These are phyloP conservation scores for Ligdia adustata DNA, from an alignment of 2,888 invertebrate species.

Conservation along the genomic window DNA sequence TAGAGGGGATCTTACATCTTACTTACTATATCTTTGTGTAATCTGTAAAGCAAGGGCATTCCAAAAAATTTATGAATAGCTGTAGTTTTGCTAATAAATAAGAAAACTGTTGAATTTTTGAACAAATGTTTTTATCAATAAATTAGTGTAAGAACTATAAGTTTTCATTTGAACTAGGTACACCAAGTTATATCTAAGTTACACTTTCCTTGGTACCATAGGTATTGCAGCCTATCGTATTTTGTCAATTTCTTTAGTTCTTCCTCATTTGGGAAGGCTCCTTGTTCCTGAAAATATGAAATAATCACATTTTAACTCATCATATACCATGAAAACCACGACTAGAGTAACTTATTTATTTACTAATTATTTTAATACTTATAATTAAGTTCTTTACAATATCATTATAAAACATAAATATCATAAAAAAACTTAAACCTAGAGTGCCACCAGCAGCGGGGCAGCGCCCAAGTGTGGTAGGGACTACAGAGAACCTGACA, in stretches of 20 bases:
- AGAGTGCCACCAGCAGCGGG: no score
- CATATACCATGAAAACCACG: no score
- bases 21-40: no score
- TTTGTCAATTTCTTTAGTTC: constrained; percentile 82
- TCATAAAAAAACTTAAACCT: no score
- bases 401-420: no score
- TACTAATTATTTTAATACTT: no score
- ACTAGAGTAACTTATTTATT: no score
- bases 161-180: constrained; percentile 43
- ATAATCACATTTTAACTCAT: no score
- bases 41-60: constrained; percentile 11
- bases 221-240: constrained; percentile 89
- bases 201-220: constrained; percentile 97
- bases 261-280: constrained; percentile 42
- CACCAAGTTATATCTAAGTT: constrained; percentile 92
- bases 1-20: no score
- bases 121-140: constrained; percentile 43
- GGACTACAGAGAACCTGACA: no score
- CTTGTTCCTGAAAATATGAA: constrained; percentile 55
- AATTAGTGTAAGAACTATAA: constrained; percentile 35
- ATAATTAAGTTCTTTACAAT: no score
- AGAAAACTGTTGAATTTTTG: constrained; percentile 30
- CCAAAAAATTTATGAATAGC: constrained; percentile 1
- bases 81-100: constrained; percentile 1
- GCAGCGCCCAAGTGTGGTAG: no score